Evolutionary conservation across 2,888 invertebrate species (phyloP).

Genomic region (Drosophila putrida): DNA sequence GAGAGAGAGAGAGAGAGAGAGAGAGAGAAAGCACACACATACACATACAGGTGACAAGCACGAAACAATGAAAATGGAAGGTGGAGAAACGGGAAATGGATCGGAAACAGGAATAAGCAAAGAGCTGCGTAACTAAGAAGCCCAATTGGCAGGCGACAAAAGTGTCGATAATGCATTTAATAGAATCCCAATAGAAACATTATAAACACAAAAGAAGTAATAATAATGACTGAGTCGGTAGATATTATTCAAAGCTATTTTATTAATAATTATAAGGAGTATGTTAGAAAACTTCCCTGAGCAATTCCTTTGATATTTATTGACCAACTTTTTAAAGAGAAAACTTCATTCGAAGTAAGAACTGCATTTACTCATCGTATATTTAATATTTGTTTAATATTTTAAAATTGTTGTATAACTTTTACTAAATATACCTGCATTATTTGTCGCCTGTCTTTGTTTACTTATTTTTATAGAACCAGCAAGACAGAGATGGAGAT

Average conservation of each 20-base stretch:
- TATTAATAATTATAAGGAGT: too few species aligned
- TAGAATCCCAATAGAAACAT: neutral
- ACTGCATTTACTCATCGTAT: too few species aligned
- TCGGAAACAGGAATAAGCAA: conserved; percentile 28
- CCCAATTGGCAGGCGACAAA: conserved; percentile 34
- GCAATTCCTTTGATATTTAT: too few species aligned
- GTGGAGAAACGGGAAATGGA: conserved; percentile 2
- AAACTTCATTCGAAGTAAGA: too few species aligned
- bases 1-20: neutral
- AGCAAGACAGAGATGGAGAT: neutral
- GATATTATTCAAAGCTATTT: neutral
- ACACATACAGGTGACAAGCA: conserved; percentile 29
- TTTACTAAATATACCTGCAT: too few species aligned
- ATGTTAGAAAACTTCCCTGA: too few species aligned
- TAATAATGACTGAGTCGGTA: too few species aligned
- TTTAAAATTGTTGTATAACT: too few species aligned
- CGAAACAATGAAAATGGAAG: neutral
- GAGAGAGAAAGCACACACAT: neutral
- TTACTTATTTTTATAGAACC: conserved; percentile 6
- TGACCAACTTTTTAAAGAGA: too few species aligned
- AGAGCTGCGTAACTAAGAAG: conserved; percentile 28
- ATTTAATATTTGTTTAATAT: too few species aligned
- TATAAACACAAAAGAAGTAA: neutral
- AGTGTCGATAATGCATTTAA: conserved; percentile 7
- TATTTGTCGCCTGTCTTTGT: conserved; percentile 38